phyloP scores from a whole-genome alignment of 2,113 vertebrate species.

The Campylorhamphus procurvoides region DNA sequence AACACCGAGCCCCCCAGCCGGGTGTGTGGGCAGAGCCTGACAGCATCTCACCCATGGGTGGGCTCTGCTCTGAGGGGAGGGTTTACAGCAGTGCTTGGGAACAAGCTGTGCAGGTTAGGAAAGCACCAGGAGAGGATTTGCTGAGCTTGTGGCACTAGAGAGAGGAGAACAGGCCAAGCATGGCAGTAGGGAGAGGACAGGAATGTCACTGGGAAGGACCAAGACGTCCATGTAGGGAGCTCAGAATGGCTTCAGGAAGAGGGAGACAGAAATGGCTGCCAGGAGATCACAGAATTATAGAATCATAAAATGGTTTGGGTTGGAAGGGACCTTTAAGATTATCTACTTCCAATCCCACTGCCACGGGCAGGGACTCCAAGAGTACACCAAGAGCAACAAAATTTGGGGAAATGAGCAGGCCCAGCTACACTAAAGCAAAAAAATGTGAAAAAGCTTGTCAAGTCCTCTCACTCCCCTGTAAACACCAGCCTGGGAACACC shows the following conservation, averaged over 20 bases:
- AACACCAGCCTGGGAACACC: background rate
- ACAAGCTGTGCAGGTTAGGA: background rate
- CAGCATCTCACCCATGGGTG: background rate
- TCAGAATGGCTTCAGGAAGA: background rate
- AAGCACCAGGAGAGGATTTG: background rate
- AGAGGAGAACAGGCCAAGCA: background rate
- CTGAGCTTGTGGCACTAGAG: background rate
- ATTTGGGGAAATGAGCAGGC: background rate
- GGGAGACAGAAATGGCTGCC: background rate
- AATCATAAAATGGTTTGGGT: background rate
- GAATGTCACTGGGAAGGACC: accelerated
- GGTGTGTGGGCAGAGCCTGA: background rate
- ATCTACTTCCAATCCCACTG: background rate
- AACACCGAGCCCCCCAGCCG: background rate
- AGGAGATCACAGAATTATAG: background rate
- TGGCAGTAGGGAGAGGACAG: accelerated
- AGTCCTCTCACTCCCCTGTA: background rate
- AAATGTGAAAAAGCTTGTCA: background rate
- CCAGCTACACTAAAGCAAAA: background rate
- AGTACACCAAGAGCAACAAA: background rate
- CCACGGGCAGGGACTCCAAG: background rate
- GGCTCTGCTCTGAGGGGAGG: background rate
- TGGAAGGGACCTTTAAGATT: background rate
- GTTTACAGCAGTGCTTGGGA: background rate
- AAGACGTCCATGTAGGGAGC: background rate